Evolutionary conservation across 2,797 vertebrate genomes (phyloP), one percentile per base, ranked within the genome.

Genomic region (Erethizon dorsatum): DNA sequence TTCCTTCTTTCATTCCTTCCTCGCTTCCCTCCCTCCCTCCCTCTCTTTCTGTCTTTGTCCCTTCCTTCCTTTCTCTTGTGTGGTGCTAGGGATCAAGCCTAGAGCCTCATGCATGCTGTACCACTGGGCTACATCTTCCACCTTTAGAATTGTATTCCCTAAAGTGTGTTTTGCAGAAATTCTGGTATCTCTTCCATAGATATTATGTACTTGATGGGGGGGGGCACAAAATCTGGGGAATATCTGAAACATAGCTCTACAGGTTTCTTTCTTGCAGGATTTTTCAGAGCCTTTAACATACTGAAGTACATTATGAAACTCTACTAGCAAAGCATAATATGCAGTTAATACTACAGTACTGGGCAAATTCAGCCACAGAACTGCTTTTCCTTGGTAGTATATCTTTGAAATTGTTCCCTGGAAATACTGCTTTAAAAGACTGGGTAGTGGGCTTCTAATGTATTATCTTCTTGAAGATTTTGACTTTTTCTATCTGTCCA

Each of bases 261-360:
- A 67, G 33, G 11, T 59, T 91, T 87, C 47, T 95, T 93, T 89
- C 45, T 89, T 61, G 45, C 6, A 95, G 91, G 83, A 67, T 12
- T 85, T 90, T 63, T 59, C 63, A 9, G 79, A 94, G 75, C 8
- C 83, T 77, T 95, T 78, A 57, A 8, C 65, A 54, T 54, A 28
- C 17, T 83, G 54, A 65, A 24, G 20, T 18, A n/a, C 15, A 31
- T 69, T 56, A 41, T 11, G 52, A 80, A 88, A 24, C 24, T 45
- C 37, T 63, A 56, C 54, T 54, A 59, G 24, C 28, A 18, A 73
- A 88, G 45, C 56, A 52, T 37, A 85, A 15, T 10, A 41, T 17
- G 15, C 41, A 71, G 54, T 71, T 50, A 82, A 88, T 59, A 85
- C 69, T 71, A 24, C 10, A 71, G 77, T 79, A 54, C 80, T 56